These are phyloP conservation scores for Ibidorhyncha struthersii DNA, from an alignment of 2,113 vertebrate species.

Conservation along the genomic window DNA sequence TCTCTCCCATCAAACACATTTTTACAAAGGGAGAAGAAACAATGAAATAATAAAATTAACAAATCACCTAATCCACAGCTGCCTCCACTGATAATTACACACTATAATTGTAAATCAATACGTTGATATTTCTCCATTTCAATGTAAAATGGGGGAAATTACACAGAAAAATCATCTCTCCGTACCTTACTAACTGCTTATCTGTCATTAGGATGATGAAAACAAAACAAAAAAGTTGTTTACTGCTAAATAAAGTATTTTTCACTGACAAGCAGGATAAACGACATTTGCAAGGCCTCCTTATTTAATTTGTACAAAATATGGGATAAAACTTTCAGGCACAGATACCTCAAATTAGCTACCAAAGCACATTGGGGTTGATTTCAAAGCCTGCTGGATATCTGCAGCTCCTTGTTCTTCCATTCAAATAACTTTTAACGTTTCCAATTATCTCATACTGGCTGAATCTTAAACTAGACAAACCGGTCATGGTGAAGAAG, in stretches of 20 bases:
- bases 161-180: not conserved
- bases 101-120: not conserved
- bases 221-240: not conserved
- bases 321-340: not conserved
- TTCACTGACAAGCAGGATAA: not conserved
- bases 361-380: not conserved
- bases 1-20: not conserved
- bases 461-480: not conserved
- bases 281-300: not conserved
- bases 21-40: not conserved
- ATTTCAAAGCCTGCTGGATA: not conserved
- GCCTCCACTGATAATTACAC: not conserved
- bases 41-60: not conserved
- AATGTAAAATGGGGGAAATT: not conserved
- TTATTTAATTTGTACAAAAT: not conserved
- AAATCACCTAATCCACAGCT: not conserved
- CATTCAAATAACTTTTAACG: not conserved
- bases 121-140: not conserved
- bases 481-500: not conserved
- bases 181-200: not conserved
- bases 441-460: not conserved
- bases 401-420: not conserved
- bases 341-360: not conserved
- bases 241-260: not conserved
- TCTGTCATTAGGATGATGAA: not conserved